Evolutionary conservation across 1,140 invertebrate species (phyloP).

Genomic region (Hypsibius dujardini): DNA sequence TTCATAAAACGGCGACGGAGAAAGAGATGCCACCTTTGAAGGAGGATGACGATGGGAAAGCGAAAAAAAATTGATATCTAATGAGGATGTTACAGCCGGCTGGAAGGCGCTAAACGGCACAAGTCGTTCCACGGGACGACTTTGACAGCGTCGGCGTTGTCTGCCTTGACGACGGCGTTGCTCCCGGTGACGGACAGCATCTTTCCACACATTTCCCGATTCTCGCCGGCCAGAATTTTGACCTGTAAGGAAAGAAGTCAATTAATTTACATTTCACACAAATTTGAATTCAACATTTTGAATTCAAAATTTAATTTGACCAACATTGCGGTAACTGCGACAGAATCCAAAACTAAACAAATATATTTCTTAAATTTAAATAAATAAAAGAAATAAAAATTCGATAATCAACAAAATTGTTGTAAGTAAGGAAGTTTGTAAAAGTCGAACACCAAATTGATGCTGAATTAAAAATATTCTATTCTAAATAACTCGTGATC

Average conservation of each 20-base stretch:
- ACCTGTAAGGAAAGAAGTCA: constrained; percentile 36
- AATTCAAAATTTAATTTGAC: constrained; percentile 13
- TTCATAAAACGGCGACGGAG: too few relatives aligned
- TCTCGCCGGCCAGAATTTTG: constrained; percentile 82
- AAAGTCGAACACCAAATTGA: background rate
- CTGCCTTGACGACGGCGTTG: constrained; percentile 56
- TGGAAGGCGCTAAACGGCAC: background rate
- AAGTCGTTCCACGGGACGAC: background rate
- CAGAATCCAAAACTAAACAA: constrained; percentile 25
- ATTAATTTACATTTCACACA: background rate
- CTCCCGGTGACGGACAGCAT: constrained; percentile 65
- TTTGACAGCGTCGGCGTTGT: background rate
- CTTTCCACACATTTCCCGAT: constrained; percentile 64
- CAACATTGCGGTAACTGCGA: background rate
- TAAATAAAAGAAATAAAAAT: background rate
- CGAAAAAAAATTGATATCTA: too few relatives aligned
- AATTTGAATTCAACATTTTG: background rate
- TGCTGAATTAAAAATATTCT: constrained; percentile 19
- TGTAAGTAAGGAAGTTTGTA: background rate
- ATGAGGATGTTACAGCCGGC: too few relatives aligned
- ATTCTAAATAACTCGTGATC: constrained; percentile 6
- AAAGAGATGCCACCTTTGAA: too few relatives aligned
- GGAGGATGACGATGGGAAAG: too few relatives aligned
- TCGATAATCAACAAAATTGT: background rate
- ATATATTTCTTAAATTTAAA: background rate